phyloP scores from a whole-genome alignment of 2,888 invertebrate genomes.

The Ptilodon capucinus region DNA sequence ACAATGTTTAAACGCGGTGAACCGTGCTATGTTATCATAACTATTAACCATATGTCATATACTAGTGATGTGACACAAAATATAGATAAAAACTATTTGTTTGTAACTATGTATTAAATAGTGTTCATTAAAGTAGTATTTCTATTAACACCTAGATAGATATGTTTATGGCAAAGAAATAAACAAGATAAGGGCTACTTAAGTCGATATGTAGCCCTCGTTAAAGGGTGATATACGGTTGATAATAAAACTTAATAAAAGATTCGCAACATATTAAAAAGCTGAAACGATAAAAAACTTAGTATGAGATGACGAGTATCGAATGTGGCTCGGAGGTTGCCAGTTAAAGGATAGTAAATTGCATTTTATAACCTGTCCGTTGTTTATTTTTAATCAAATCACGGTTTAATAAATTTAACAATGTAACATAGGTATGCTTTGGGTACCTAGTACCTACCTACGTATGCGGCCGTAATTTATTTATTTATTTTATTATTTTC shows the following conservation, averaged over 20 bases:
- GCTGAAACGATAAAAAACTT: constrained; percentile 73
- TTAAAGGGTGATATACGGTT: constrained; percentile 78
- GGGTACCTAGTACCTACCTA: not conserved
- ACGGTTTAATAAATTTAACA: constrained; percentile 46
- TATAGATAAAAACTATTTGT: too few relatives aligned
- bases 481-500: too few relatives aligned
- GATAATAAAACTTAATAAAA: constrained; percentile 79
- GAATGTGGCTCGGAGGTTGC: constrained; percentile 58
- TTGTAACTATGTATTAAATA: not conserved
- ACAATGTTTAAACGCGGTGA: too few relatives aligned
- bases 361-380: constrained; percentile 61
- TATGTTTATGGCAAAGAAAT: constrained; percentile 56
- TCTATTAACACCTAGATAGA: not conserved
- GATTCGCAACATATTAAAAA: constrained; percentile 78
- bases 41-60: too few relatives aligned
- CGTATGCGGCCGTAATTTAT: not conserved
- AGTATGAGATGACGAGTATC: constrained; percentile 59
- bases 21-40: too few relatives aligned
- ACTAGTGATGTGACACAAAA: too few relatives aligned
- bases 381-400: constrained; percentile 65
- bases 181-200: constrained; percentile 74
- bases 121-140: not conserved
- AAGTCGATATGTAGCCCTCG: constrained; percentile 63
- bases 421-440: constrained; percentile 35
- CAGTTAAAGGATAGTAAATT: constrained; percentile 72